A percentile compares a stretch with the other conserved stretches of the same genome.
phyloP scores from a whole-genome alignment of 2,113 vertebrate genomes.

The Poecile atricapillus region DNA sequence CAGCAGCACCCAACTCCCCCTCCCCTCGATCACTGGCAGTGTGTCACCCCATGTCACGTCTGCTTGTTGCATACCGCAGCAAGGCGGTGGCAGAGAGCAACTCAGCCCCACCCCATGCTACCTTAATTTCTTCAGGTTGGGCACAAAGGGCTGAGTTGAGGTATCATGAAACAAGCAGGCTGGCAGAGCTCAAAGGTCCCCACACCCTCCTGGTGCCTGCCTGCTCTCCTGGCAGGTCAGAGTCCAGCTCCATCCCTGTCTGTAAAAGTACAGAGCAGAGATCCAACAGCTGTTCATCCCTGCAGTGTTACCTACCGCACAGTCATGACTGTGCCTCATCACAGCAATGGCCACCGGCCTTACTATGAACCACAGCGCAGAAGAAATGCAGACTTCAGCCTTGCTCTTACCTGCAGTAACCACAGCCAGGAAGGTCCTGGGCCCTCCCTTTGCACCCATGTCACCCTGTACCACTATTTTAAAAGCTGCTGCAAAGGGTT shows the following conservation, averaged over 20 bases:
- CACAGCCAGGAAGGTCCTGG: background rate
- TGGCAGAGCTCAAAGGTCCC: slow-evolving; percentile 41
- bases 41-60: rapidly evolving
- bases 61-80: background rate
- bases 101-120: background rate
- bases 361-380: rapidly evolving
- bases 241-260: slow-evolving; percentile 7
- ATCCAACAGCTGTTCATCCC: background rate
- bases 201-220: rapidly evolving
- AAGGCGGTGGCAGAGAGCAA: background rate
- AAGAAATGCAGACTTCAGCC: background rate
- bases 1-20: background rate
- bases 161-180: background rate
- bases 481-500: background rate
- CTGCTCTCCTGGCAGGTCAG: background rate
- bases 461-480: background rate
- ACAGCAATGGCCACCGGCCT: rapidly evolving
- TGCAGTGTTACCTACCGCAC: rapidly evolving
- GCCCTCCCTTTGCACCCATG: background rate
- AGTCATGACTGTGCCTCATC: rapidly evolving
- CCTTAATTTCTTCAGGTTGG: background rate
- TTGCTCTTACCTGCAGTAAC: background rate
- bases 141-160: background rate
- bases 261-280: background rate
- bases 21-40: background rate